Percentiles rank a stretch among this genome's conserved stretches.
phyloP scores from a whole-genome alignment of 2,888 invertebrate species.

The Pelosia muscerda region DNA sequence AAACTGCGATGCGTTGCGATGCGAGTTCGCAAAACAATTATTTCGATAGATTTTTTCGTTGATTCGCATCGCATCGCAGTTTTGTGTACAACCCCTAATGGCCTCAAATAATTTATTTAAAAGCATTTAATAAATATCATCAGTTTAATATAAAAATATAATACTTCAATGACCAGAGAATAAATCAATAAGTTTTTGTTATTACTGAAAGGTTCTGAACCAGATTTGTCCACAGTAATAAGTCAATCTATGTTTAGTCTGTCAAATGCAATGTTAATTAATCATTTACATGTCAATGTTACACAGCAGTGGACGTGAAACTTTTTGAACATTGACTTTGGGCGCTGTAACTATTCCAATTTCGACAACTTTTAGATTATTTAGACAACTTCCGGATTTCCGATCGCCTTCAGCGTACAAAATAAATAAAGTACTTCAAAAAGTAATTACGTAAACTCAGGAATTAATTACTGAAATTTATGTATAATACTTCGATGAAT shows the following conservation, averaged over 20 bases:
- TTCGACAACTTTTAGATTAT: slow-evolving; percentile 48
- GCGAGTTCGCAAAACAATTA: no score
- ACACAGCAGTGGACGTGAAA: slow-evolving; percentile 26
- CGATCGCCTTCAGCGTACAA: slow-evolving; percentile 41
- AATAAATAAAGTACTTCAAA: slow-evolving; percentile 49
- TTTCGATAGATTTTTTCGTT: no score
- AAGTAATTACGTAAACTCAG: slow-evolving; percentile 35
- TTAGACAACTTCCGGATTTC: slow-evolving; percentile 47
- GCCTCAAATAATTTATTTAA: no score
- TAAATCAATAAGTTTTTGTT: background rate
- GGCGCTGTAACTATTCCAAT: slow-evolving; percentile 50
- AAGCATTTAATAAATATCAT: no score
- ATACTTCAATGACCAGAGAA: no score
- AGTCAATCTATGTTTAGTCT: slow-evolving; percentile 6
- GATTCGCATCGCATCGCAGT: no score
- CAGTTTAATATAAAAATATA: no score
- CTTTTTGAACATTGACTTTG: slow-evolving; percentile 26
- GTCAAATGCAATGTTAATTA: slow-evolving; percentile 19
- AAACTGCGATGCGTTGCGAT: no score
- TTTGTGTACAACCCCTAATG: no score
- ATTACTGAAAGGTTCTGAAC: background rate
- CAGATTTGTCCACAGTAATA: background rate
- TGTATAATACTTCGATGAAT: slow-evolving; percentile 27
- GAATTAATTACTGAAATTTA: slow-evolving; percentile 42
- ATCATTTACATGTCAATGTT: slow-evolving; percentile 41